phyloP scores from a whole-genome alignment of 92 coral and sea anemone genomes.

The Meandrina meandrites region DNA sequence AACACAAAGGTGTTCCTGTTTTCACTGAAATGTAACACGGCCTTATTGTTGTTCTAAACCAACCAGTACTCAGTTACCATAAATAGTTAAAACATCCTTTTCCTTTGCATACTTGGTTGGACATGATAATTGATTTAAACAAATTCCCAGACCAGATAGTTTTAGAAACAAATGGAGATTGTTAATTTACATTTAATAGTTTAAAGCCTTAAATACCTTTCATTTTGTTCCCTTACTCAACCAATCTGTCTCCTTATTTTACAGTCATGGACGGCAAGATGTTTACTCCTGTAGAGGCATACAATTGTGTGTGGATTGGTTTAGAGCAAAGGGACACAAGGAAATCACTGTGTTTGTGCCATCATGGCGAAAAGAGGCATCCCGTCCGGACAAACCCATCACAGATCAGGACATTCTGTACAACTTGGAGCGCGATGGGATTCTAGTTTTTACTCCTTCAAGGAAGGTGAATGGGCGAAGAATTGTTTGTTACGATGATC shows the following conservation, averaged over 20 bases:
- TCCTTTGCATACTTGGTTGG: not conserved
- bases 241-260: conserved; percentile 11
- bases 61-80: not conserved
- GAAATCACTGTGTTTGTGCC: conserved; percentile 99
- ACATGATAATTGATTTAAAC: not conserved
- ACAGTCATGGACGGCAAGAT: conserved; percentile 93
- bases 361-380: conserved; percentile 90
- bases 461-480: conserved; percentile 91
- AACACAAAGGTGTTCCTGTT: conserved; percentile 6
- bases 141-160: not conserved
- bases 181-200: not conserved
- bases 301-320: conserved; percentile 91
- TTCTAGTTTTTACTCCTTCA: conserved; percentile 91
- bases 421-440: conserved; percentile 81
- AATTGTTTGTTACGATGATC: conserved; percentile 97
- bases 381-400: conserved; percentile 84
- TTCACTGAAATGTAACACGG: not conserved
- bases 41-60: not conserved
- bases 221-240: not conserved
- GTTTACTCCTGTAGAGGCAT: conserved; percentile 90
- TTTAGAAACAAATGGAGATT: not conserved
- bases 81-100: not conserved
- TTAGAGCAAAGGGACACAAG: conserved; percentile 82
- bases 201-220: not conserved
- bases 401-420: conserved; percentile 81